These are phyloP conservation scores for Sialis lutaria DNA, from an alignment of 2,888 invertebrate genomes.

Conservation along the genomic window DNA sequence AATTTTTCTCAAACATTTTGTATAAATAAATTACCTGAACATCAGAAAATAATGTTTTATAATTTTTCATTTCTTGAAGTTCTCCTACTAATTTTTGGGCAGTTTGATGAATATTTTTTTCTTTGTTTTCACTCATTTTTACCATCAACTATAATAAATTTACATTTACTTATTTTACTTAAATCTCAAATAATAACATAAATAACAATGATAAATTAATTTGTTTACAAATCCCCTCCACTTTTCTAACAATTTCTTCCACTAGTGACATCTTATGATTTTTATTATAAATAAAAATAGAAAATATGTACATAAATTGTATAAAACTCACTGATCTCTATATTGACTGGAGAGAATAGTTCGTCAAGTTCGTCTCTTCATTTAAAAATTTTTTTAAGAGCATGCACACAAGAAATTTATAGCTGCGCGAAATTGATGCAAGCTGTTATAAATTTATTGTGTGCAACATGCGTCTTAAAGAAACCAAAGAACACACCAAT, in stretches of 20 bases:
- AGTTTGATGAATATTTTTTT: conserved; percentile 45
- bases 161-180: neutral
- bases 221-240: conserved; percentile 1
- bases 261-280: neutral
- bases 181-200: neutral
- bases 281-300: too few relatives aligned
- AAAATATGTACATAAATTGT: too few relatives aligned
- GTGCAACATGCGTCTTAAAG: too few relatives aligned
- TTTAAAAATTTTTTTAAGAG: too few relatives aligned
- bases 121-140: conserved; percentile 1
- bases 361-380: too few relatives aligned
- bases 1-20: neutral
- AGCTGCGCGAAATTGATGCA: too few relatives aligned
- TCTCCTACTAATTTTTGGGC: conserved; percentile 66
- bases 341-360: too few relatives aligned
- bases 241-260: neutral
- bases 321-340: too few relatives aligned
- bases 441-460: too few relatives aligned
- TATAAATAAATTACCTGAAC: conserved; percentile 41
- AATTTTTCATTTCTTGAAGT: conserved; percentile 56
- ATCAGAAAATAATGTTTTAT: conserved; percentile 58
- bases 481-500: too few relatives aligned
- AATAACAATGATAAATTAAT: neutral
- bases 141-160: neutral
- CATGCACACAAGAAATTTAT: too few relatives aligned